Conservation (phyloP, 2,797 vertebrate genomes). For the Taenioides sp. region DNA sequence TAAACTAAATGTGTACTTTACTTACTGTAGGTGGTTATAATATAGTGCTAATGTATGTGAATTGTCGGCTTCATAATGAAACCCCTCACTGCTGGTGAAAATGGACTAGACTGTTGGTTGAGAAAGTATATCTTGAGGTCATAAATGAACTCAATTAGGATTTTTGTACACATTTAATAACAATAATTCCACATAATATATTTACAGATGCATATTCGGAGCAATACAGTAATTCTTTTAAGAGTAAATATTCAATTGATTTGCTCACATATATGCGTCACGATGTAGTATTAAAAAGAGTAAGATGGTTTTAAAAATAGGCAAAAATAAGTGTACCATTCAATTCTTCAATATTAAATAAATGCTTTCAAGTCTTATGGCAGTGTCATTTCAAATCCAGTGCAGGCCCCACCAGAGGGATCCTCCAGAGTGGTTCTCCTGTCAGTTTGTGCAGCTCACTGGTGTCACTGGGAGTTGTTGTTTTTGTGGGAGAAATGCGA, state of each 20-base stretch:
- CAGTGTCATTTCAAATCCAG: conserved; percentile 68
- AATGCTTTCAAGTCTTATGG: conserved; percentile 74
- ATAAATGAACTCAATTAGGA: neutral
- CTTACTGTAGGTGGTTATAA: conserved; percentile 17
- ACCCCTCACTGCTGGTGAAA: conserved; percentile 12
- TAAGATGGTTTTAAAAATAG: conserved; percentile 64
- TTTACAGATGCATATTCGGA: conserved; percentile 25
- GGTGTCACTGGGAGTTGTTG: conserved; percentile 79
- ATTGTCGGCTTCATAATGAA: conserved; percentile 8
- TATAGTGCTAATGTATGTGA: conserved; percentile 28
- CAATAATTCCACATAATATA: neutral
- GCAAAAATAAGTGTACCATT: conserved; percentile 67
- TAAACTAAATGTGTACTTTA: too few species aligned
- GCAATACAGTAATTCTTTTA: conserved; percentile 24
- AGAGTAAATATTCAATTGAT: conserved; percentile 73
- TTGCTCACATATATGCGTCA: conserved; percentile 60
- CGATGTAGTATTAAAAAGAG: conserved; percentile 44
- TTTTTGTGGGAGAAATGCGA: conserved; percentile 86
- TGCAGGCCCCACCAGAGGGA: conserved; percentile 55
- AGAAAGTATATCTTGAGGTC: neutral
- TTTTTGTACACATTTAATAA: conserved; percentile 12
- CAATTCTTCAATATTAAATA: conserved; percentile 79
- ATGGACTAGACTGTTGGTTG: neutral
- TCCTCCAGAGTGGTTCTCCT: conserved; percentile 50
- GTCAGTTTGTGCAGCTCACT: conserved; percentile 45